A percentile compares a stretch with the other conserved stretches of the same genome.
phyloP scores from a whole-genome alignment of 2,888 invertebrate species.

The Lepidonotus clava region DNA sequence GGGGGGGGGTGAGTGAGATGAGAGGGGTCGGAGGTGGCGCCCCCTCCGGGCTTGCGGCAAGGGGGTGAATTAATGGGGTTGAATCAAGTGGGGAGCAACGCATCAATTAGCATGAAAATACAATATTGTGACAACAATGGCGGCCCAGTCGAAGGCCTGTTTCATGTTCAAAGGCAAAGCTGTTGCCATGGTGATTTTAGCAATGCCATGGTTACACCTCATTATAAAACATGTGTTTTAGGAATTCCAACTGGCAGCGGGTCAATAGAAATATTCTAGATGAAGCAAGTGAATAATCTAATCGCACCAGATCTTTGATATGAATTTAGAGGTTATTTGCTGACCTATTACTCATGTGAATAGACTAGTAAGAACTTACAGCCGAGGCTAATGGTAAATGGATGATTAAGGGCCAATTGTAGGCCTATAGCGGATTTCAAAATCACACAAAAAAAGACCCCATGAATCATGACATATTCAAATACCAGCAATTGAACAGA shows the following conservation, averaged over 20 bases:
- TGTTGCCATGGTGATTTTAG: not conserved
- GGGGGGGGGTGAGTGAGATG: not conserved
- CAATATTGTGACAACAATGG: conserved; percentile 46
- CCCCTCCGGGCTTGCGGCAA: conserved; percentile 19
- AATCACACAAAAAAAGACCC: too few relatives aligned
- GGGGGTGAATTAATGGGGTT: conserved; percentile 31
- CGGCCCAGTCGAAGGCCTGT: not conserved
- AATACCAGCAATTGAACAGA: too few relatives aligned
- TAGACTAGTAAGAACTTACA: too few relatives aligned
- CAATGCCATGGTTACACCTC: conserved; percentile 10
- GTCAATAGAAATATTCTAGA: not conserved
- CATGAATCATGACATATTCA: too few relatives aligned
- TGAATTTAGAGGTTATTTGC: too few relatives aligned
- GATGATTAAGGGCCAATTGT: too few relatives aligned
- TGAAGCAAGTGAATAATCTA: conserved; percentile 1
- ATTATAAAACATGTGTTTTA: conserved; percentile 14
- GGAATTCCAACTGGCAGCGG: not conserved
- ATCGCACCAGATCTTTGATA: too few relatives aligned
- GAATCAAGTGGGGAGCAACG: conserved; percentile 42
- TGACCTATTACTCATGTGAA: too few relatives aligned
- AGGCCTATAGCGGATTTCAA: too few relatives aligned
- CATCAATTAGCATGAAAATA: conserved; percentile 40
- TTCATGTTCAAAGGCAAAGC: conserved; percentile 26
- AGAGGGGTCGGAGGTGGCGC: conserved; percentile 39
- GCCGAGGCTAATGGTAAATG: too few relatives aligned